These are phyloP conservation scores for Xanthorhoe spadicearia DNA, from an alignment of 2,888 invertebrate species.

Conservation along the genomic window DNA sequence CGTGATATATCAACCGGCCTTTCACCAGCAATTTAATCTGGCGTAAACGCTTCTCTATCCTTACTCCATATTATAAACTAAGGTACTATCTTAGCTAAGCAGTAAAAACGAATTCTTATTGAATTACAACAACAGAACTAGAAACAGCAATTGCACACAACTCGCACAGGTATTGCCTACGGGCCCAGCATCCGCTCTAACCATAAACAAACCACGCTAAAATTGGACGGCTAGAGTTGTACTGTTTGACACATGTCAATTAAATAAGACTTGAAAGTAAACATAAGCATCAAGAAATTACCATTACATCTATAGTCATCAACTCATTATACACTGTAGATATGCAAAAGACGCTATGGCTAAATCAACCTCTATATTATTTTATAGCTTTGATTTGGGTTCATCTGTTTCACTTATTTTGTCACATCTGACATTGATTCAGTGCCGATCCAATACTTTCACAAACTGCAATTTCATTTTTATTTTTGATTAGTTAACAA, in stretches of 20 bases:
- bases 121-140: constrained; percentile 6
- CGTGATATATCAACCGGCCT: constrained; percentile 27
- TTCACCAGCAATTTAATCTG: constrained; percentile 27
- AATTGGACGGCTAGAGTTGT: constrained; percentile 63
- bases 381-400: constrained; percentile 55
- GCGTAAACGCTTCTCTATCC: constrained; percentile 24
- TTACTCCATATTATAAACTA: too few relatives aligned
- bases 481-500: too few relatives aligned
- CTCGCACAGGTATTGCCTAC: constrained; percentile 47
- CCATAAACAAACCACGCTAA: constrained; percentile 75
- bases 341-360: constrained; percentile 13
- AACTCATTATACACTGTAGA: neutral
- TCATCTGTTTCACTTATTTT: constrained; percentile 63
- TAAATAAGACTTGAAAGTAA: constrained; percentile 29
- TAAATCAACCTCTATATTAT: constrained; percentile 37
- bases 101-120: constrained; percentile 11
- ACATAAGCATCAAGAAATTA: constrained; percentile 3
- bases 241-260: constrained; percentile 73
- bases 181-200: constrained; percentile 72
- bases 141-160: constrained; percentile 42
- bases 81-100: too few relatives aligned
- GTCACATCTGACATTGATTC: constrained; percentile 26
- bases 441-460: constrained; percentile 13
- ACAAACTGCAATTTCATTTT: constrained; percentile 4
- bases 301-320: neutral